Base-by-base conservation (phyloP, 2,888 invertebrate genomes). In the Aphrophora alni region DNA sequence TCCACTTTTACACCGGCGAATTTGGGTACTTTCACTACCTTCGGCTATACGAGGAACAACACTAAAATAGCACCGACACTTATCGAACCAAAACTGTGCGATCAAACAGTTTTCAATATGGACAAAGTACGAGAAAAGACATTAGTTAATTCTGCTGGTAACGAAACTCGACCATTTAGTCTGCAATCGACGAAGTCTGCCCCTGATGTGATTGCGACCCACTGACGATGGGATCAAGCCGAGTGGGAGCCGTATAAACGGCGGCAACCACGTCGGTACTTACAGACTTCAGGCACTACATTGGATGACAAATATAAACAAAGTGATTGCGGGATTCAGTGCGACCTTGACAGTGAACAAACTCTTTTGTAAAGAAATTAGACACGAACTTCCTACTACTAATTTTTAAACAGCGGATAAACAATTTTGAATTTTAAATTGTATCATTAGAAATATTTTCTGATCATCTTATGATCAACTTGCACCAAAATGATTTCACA, bases 141-240 rank as follows among this genome's bases (percentile, higher is more conserved):
- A 21, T 38, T 38, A 3, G n/a, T 27, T 77, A 26, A 27, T 69
- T 3, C 44, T 71, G 71, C 75, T 28, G 81, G 90, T 88, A 85
- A 59, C 59, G 59, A 59, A 59, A 90, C 92, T 68, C 89, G 93
- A 76, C 94, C 95, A 72, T 95, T 94, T 89, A 95, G 95, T 89
- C 93, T 93, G 80, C 94, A 95, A 87, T 95, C 96, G 80, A 95
- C 95, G 80, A 95, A 96, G 86, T 77, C 96, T 80, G 96, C 96
- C 0, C 96, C 96, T 75, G 96, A 96, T 88, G 96, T 96, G 86
- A 95, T 96, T 87, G 96, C 96, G 86, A 93, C 93, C 82, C 93
- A 94, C 92, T 94, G 93, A 94, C 80, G 80, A 38, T 87, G 87
- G 86, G 76, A 73, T 21, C 73, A 82, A 71, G 77, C 82, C 82